Evolutionary conservation across 1,140 invertebrate species (phyloP), one percentile per base, ranked within the genome.

Genomic region (Euborellia annulipes): DNA sequence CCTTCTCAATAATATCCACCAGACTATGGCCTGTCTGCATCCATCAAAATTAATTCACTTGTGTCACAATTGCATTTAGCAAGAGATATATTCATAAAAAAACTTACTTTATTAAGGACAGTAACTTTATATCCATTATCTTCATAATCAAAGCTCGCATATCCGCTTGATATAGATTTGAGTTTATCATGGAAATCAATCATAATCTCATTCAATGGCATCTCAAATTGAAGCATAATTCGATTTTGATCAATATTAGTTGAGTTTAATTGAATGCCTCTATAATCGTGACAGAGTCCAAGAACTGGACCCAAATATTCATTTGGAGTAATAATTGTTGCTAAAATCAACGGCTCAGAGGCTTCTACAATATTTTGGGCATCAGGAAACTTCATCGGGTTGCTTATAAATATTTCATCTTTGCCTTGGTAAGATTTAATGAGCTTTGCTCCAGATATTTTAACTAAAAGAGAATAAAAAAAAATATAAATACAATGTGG

Each of bases 121-220:
- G 82, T 78, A 13, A 61, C 41, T 60, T 85, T 67, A 63, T 85
- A 96, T 13, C 83, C 90, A 58, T 76, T 60, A 63, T 95, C 85
- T 67, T 97, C 89, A 65, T 98, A 98, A 67, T 97, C 93, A 67
- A 98, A 98, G 62, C 88, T 94, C 8, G 90, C 93, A 68, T 91
- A 97, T 9, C 94, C 94, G 2, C 90, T 95, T 14, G 80, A 82
- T 11, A 88, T 53, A 17, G 79, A 81, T 66, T 96, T 98, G 0
- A 98, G 63, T 19, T 74, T 69, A 62, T 98, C 93, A 62, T 94
- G 92, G 62, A 98, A 97, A 58, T 97, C 90, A 2, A 94, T 59
- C 2, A 97, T 79, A 20, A 98, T 82, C 72, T 98, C 94, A 60
- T 79, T 86, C 2, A 98, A 62, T 7, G 94, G 94, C 23, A 98